Evolutionary conservation across 1,140 invertebrate genomes (phyloP).

Genomic region (Sycophaga agraensis): DNA sequence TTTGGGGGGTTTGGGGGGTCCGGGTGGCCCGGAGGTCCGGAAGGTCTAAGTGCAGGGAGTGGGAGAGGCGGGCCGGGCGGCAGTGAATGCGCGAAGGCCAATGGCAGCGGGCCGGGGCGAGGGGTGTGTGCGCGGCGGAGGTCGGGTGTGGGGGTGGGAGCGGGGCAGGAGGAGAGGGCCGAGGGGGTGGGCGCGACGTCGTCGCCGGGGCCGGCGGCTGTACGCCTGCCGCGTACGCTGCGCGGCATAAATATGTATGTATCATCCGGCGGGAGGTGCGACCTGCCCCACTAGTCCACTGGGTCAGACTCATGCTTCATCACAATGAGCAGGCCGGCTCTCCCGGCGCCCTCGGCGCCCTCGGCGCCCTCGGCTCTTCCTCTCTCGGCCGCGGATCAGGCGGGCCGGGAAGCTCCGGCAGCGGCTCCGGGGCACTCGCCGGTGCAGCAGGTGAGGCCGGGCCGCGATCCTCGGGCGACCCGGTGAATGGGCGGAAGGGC

Average conservation of each 20-base stretch:
- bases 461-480: no score
- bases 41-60: no score
- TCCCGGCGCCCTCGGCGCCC: no score
- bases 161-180: background rate
- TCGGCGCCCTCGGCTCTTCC: no score
- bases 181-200: background rate
- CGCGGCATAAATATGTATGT: conserved; percentile 61
- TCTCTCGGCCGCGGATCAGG: no score
- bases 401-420: conserved; percentile 30
- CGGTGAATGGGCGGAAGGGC: no score
- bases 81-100: conserved; percentile 43
- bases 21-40: no score
- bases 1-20: no score
- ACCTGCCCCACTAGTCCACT: conserved; percentile 57
- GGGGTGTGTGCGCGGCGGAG: no score
- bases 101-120: conserved; percentile 44
- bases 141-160: no score
- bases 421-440: conserved; percentile 10
- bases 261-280: conserved; percentile 52
- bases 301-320: conserved; percentile 59
- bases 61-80: no score
- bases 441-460: no score
- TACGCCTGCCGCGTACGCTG: conserved; percentile 34
- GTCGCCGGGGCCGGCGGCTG: background rate
- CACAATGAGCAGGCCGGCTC: conserved; percentile 51